Base-by-base conservation (phyloP, 2,113 vertebrate genomes). In the Ondatra zibethicus region DNA sequence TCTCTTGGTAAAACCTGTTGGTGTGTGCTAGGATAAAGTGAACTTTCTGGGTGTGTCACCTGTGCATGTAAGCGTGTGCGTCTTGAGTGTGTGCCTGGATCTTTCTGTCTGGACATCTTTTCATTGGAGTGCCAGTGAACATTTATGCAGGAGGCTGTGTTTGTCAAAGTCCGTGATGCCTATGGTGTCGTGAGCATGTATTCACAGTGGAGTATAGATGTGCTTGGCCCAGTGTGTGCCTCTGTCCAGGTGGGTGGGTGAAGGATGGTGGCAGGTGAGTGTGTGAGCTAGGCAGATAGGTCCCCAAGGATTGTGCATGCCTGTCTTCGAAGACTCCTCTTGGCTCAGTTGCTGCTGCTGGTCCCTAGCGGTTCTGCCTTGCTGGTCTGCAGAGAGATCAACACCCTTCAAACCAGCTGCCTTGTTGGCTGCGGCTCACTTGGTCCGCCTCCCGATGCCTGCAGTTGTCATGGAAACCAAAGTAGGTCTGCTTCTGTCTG, bases 401-500 rank as follows among this genome's bases (percentile, higher is more conserved):
- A 95, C 97, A 96, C 97, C 98, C 96, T 98, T 94, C 88, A 96
- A 96, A 95, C 97, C 97, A 95, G 94, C 96, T 96, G 98, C 95
- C 96, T 96, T 45, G 73, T 93, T 98, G 97, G 96, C 98, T 95
- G 86, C 31, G 0, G 94, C 97, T 96, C 96, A 58, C 96, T 97
- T 50, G 0, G 77, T 92, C 27, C 66, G 93, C 93, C 94, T 97
- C 95, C 91, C 0, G 58, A 91, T 95, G 97, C 96, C 96, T 97
- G 95, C 55, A 33, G 98, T 98, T 98, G 97, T 94, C 95, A 97
- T 97, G 98, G 98, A 97, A 98, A 98, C 98, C 50, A 73, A 97
- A 97, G 96, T 94, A 95, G 97, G 96, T 93, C 97, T 97, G 97
- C 96, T 97, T 96, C 95, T 96, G 92, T 92, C 95, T 96, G 93